Evolutionary conservation across 2,113 vertebrate genomes (phyloP), one percentile per base, ranked within the genome.

Genomic region (Catharus minimus): DNA sequence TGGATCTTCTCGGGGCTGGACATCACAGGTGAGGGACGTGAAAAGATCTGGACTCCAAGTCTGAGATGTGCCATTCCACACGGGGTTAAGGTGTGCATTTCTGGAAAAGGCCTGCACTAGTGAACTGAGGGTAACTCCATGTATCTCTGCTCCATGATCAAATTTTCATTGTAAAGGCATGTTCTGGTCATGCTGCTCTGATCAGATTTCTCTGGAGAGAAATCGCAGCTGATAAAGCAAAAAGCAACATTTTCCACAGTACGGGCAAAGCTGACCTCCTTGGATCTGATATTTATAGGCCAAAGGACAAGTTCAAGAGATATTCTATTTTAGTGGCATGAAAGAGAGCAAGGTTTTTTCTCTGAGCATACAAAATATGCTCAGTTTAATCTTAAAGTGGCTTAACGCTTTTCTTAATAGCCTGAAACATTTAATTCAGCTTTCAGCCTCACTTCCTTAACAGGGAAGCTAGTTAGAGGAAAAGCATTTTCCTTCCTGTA

Each of bases 391-490:
- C 67, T 96, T 79, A 30, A 76, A 92, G 84, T 47, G 36, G 61
- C 58, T 68, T 75, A 57, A 47, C 2, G 6, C 27, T 71, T 91
- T 91, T 82, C 79, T 55, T 74, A 58, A 83, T 56, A 88, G 79
- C 55, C 82, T 72, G 65, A 73, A 88, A 47, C 17, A 58, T 85
- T 85, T 90, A 92, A 88, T 82, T 94, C 66, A 81, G 73, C 6
- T 73, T 93, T 92, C 82, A 86, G 52, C 36, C 43, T 84, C 36
- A 30, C 32, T 43, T 66, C 21, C 17, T 50, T 66, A 36, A 50
- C 87, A 94, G 72, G 36, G 86, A 93, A 96, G 86, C 80, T 94
- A 91, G 84, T 89, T 94, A 64, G 87, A 93, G 68, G 53, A 86
- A 58, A 89, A 87, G 41, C 23, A 13, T 61, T 80, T 90, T 74